These are phyloP conservation scores for Hippasteria phrygiana DNA, from an alignment of 53 echinoderm and acorn worm genomes.

Conservation along the genomic window DNA sequence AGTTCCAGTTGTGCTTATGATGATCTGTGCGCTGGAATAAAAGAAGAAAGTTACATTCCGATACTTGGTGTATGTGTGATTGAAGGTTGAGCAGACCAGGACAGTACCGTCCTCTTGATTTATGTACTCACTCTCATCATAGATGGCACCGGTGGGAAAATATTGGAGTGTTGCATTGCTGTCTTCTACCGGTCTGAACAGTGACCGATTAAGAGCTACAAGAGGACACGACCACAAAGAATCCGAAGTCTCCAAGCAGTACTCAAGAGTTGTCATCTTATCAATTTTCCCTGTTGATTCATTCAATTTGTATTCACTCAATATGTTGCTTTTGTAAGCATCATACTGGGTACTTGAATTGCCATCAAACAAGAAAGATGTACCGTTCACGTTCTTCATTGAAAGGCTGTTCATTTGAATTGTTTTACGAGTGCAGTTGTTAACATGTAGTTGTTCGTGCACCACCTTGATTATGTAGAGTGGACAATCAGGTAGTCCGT, in stretches of 20 bases:
- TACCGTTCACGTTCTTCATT: background rate
- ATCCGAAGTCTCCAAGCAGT: background rate
- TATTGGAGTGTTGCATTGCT: background rate
- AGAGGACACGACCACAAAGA: background rate
- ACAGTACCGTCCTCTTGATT: background rate
- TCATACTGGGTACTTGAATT: constrained; percentile 1
- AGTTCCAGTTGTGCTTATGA: constrained; percentile 25
- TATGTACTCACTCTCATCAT: background rate
- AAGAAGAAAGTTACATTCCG: constrained; percentile 29
- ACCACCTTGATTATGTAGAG: background rate
- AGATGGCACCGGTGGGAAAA: background rate
- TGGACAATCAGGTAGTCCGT: background rate
- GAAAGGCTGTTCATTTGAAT: background rate
- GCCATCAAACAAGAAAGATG: background rate
- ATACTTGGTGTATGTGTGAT: background rate
- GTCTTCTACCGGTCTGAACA: background rate
- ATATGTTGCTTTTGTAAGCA: background rate
- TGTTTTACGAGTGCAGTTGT: background rate
- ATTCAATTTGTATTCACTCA: constrained; percentile 3
- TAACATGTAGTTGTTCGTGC: background rate
- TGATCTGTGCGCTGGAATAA: constrained; percentile 39
- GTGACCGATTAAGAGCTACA: background rate
- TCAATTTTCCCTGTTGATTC: background rate
- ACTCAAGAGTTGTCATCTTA: background rate
- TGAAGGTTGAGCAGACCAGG: constrained; percentile 26